These are phyloP conservation scores for Lamellibrachia columna DNA, from an alignment of 2,888 invertebrate genomes.

Conservation along the genomic window DNA sequence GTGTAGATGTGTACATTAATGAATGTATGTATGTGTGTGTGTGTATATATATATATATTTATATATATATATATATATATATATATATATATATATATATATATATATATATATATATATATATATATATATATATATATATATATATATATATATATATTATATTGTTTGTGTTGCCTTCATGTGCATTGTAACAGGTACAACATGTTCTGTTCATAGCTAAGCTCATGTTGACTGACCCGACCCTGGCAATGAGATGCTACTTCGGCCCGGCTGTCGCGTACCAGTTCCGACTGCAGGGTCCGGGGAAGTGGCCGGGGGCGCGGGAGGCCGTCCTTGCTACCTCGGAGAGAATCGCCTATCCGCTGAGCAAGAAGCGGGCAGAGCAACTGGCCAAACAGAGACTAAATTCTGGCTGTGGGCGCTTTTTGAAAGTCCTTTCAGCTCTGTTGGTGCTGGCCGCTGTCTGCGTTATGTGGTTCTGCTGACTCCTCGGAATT, in stretches of 20 bases:
- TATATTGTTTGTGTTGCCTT: neutral
- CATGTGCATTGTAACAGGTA: neutral
- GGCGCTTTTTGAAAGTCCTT: neutral
- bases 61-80: too few species aligned
- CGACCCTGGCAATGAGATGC: conserved; percentile 53
- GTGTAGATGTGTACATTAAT: too few species aligned
- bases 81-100: too few species aligned
- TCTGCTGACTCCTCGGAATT: neutral
- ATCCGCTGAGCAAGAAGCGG: neutral
- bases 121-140: too few species aligned
- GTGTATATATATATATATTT: too few species aligned
- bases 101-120: too few species aligned
- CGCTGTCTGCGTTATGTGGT: neutral
- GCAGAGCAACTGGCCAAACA: neutral
- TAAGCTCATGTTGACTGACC: conserved; percentile 47
- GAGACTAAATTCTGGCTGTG: neutral
- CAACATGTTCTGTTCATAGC: neutral
- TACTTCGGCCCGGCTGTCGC: conserved; percentile 59
- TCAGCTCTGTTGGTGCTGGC: neutral
- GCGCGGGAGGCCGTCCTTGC: conserved; percentile 9
- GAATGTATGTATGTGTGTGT: too few species aligned
- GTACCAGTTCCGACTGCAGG: conserved; percentile 58
- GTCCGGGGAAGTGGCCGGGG: conserved; percentile 50
- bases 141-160: too few species aligned
- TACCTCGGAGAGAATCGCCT: neutral